Percentiles rank a stretch among this genome's conserved stretches.
Evolutionary conservation across 2,888 invertebrate genomes (phyloP).

Genomic region (Augiades crinisus): DNA sequence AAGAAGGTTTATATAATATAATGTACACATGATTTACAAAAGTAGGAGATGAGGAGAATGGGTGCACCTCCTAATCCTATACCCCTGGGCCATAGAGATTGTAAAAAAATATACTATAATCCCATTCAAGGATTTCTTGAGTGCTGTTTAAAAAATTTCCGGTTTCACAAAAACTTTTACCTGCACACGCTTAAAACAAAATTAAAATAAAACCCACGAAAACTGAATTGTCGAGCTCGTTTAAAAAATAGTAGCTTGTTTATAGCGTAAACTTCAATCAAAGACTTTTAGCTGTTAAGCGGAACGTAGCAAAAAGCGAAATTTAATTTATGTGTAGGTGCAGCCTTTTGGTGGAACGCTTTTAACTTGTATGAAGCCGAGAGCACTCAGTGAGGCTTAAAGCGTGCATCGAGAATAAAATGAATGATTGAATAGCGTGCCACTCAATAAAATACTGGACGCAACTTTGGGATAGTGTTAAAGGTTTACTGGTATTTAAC

Average conservation of each 20-base stretch:
- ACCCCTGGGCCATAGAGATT: too few species aligned
- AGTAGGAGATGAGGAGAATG: too few species aligned
- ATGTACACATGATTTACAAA: too few species aligned
- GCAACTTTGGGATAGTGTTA: too few species aligned
- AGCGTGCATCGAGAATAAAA: slow-evolving; percentile 12
- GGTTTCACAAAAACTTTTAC: too few species aligned
- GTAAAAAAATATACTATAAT: too few species aligned
- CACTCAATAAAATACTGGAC: slow-evolving; percentile 12
- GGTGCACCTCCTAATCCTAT: too few species aligned
- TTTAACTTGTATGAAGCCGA: slow-evolving; percentile 7
- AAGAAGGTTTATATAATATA: too few species aligned
- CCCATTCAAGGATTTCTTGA: too few species aligned
- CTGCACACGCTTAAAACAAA: too few species aligned
- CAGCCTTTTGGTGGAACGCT: slow-evolving; percentile 6
- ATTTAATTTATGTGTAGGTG: slow-evolving; percentile 11
- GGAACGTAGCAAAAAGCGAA: background rate
- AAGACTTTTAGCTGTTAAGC: slow-evolving; percentile 4
- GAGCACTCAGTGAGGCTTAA: slow-evolving; percentile 13
- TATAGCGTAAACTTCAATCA: slow-evolving; percentile 4
- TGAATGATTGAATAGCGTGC: slow-evolving; percentile 1
- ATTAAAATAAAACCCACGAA: background rate
- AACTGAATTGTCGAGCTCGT: background rate
- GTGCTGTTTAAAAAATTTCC: too few species aligned
- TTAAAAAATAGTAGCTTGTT: background rate
- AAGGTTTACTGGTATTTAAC: too few species aligned